Conservation (phyloP, 2,888 invertebrate species). For the Cephonodes hylas region DNA sequence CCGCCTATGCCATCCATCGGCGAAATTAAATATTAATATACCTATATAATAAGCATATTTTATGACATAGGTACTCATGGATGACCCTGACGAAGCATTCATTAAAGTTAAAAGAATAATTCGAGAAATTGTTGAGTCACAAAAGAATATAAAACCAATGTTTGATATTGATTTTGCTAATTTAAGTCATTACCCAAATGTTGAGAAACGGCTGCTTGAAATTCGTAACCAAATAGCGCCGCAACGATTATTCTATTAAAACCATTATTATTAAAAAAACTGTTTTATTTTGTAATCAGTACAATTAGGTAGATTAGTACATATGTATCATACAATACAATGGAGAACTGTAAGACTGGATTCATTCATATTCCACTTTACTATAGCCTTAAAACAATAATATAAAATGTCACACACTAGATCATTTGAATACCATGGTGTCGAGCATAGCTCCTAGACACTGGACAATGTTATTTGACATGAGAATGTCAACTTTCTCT, state of each 20-base stretch:
- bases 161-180: constrained; percentile 64
- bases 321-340: constrained; percentile 59
- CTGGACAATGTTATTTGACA: constrained; percentile 99
- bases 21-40: not conserved
- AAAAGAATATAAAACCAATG: constrained; percentile 56
- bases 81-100: constrained; percentile 57
- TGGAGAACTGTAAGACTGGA: constrained; percentile 51
- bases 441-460: constrained; percentile 98
- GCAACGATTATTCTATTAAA: constrained; percentile 55
- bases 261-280: constrained; percentile 41
- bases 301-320: constrained; percentile 60
- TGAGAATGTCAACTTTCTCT: constrained; percentile 97
- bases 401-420: constrained; percentile 42
- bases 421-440: constrained; percentile 80
- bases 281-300: constrained; percentile 63
- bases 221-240: constrained; percentile 64
- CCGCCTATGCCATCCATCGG: too few relatives aligned
- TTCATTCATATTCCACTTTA: constrained; percentile 56
- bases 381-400: constrained; percentile 52
- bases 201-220: constrained; percentile 43
- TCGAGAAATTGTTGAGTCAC: constrained; percentile 52
- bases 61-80: constrained; percentile 55
- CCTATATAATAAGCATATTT: not conserved
- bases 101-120: constrained; percentile 57
- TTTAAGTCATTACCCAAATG: constrained; percentile 42